These are phyloP conservation scores for Planococcus citri DNA, from an alignment of 1,140 invertebrate genomes.

Conservation along the genomic window DNA sequence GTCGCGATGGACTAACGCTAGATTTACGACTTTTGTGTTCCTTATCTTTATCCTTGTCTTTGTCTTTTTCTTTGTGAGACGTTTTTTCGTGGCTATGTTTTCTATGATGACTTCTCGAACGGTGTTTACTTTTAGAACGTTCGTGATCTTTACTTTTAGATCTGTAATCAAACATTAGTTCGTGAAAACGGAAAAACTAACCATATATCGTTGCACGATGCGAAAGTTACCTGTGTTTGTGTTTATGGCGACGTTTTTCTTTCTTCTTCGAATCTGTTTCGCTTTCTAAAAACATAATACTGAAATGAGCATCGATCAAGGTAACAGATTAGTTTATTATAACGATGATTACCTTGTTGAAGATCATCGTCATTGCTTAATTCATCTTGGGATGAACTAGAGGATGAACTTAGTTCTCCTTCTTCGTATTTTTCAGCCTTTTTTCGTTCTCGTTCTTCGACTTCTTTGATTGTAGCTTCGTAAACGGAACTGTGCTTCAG, in stretches of 20 bases:
- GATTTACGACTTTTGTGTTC: background rate
- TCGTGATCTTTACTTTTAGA: background rate
- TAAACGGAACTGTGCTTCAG: conserved; percentile 51
- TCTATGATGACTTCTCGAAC: background rate
- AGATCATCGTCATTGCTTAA: background rate
- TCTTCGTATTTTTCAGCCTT: conserved; percentile 49
- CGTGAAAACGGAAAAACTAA: background rate
- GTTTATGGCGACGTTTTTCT: background rate
- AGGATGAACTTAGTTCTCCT: conserved; percentile 46
- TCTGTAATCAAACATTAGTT: background rate
- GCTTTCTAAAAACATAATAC: too few relatives aligned
- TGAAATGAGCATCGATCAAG: too few relatives aligned
- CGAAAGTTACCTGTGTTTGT: background rate
- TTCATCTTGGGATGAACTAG: conserved; percentile 34
- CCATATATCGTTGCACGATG: background rate
- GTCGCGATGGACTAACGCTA: background rate
- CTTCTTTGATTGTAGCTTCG: conserved; percentile 49
- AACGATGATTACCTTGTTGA: too few relatives aligned
- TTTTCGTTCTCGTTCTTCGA: conserved; percentile 47
- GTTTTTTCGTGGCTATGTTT: background rate
- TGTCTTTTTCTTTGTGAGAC: too few relatives aligned
- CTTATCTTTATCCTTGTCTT: too few relatives aligned
- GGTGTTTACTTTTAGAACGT: conserved; percentile 3
- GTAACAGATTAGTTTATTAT: too few relatives aligned
- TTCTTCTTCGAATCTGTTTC: background rate